A percentile compares a stretch with the other conserved stretches of the same genome.
Evolutionary conservation across 2,113 vertebrate species (phyloP).

Genomic region (Platichthys stellatus): DNA sequence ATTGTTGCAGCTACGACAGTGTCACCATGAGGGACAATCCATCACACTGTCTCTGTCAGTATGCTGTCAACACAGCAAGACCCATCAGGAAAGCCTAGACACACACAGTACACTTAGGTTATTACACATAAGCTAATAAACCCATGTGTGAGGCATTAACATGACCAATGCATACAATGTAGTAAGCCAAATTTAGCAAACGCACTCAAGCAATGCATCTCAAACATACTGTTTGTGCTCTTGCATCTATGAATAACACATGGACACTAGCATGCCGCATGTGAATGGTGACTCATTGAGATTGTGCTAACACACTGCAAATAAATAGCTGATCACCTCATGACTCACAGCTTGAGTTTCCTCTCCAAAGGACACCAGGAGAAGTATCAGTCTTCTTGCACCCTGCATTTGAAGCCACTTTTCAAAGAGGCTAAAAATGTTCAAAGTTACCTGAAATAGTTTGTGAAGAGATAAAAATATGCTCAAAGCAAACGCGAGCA

Average conservation of each 20-base stretch:
- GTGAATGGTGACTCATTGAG: constrained; percentile 6
- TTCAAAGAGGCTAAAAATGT: constrained; percentile 59
- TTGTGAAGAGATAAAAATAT: constrained; percentile 53
- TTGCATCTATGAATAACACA: constrained; percentile 17
- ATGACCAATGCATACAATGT: neutral
- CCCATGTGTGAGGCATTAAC: neutral
- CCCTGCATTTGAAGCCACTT: constrained; percentile 44
- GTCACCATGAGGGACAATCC: constrained; percentile 54
- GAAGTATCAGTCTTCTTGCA: constrained; percentile 9
- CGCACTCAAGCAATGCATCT: neutral
- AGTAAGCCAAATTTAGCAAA: neutral
- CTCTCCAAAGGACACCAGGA: neutral
- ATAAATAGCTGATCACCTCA: constrained; percentile 18
- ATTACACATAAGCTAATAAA: constrained; percentile 9
- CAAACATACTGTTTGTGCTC: neutral
- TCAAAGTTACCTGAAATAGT: constrained; percentile 69
- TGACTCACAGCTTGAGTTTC: constrained; percentile 23
- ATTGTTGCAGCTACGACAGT: constrained; percentile 25
- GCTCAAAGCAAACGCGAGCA: constrained; percentile 48
- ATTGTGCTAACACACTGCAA: neutral
- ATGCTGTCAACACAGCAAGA: constrained; percentile 46
- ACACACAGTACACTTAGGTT: neutral
- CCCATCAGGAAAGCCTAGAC: neutral
- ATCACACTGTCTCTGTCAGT: constrained; percentile 48
- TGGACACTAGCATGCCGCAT: neutral